Base-by-base conservation (phyloP, 2,888 invertebrate species). In the Athalia rosae region DNA sequence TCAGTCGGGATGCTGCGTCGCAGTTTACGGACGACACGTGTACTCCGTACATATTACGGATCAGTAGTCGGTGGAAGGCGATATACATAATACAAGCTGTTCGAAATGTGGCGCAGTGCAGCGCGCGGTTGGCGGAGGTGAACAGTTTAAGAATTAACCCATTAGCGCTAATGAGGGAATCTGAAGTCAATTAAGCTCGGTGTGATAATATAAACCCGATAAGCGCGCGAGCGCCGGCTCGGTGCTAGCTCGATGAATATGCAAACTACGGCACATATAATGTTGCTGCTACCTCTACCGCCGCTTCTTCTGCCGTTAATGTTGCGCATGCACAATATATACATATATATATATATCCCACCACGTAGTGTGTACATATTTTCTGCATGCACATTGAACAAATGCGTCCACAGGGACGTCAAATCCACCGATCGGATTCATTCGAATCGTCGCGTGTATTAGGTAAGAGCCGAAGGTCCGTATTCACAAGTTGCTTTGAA, bases 151-250 rank as follows among this genome's bases (percentile, higher is more conserved):
- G 83, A 86, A 88, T 87, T 87, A 84, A 86, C 83, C 85, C 85
- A 86, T 87, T 87, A 85, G 85, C 84, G 81, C 85, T 87, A 87
- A 87, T 86, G 87, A 87, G 87, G 83, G 86, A 87, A 87, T 87
- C 85, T 84, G 82, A 84, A 86, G 86, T 85, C 86, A 88, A 88
- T 87, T 88, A 88, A 85, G 85, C 84, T 84, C 83, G 80, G 83
- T 79, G 15, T 61, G 85, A 87, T 87, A 86, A 88, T 86, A 85
- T 81, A 81, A 80, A 82, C 80, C 83, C 83, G 85, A 86, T 87
- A 86, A 86, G 82, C 80, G 78, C 78, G 81, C 82, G 84, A 83
- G 28, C 28, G 28, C 28, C 28, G 28, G 28, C 82, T 67, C 67
- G 67, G 67, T 71, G 71, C 28, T 28, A 28, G 28, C 56, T 56